These are phyloP conservation scores for Myotis pilosus DNA, from an alignment of 2,797 vertebrate species.

Conservation along the genomic window DNA sequence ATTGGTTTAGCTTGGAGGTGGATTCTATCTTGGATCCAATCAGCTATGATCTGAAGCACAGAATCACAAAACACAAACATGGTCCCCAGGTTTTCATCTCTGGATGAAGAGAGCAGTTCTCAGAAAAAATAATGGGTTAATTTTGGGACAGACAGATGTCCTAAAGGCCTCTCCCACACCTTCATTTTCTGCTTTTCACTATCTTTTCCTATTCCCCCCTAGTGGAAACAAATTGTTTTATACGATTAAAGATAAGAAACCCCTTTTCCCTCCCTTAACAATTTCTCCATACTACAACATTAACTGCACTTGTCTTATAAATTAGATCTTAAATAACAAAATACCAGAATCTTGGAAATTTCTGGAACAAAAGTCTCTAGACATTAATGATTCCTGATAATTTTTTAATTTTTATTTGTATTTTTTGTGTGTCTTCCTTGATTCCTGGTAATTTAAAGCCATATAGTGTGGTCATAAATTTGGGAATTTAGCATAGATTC, in stretches of 20 bases:
- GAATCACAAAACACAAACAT: neutral
- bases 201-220: neutral
- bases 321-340: constrained; percentile 32
- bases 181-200: constrained; percentile 25
- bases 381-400: neutral
- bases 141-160: neutral
- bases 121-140: neutral
- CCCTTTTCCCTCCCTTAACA: neutral
- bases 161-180: neutral
- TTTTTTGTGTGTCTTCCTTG: neutral
- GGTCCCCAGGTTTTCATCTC: neutral
- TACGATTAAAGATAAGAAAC: neutral
- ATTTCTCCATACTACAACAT: neutral
- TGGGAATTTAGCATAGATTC: neutral
- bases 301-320: constrained; percentile 10
- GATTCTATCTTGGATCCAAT: neutral
- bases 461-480: constrained; percentile 9
- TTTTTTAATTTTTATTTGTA: neutral
- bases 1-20: neutral
- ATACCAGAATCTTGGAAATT: neutral
- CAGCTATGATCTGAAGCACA: neutral
- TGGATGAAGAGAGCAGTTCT: neutral
- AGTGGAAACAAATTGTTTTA: neutral
- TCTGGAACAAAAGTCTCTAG: neutral
- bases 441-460: neutral